A percentile compares a stretch with the other conserved stretches of the same genome.
These are phyloP conservation scores for Scaptomyza tumidula DNA, from an alignment of 2,888 invertebrate genomes.

Conservation along the genomic window DNA sequence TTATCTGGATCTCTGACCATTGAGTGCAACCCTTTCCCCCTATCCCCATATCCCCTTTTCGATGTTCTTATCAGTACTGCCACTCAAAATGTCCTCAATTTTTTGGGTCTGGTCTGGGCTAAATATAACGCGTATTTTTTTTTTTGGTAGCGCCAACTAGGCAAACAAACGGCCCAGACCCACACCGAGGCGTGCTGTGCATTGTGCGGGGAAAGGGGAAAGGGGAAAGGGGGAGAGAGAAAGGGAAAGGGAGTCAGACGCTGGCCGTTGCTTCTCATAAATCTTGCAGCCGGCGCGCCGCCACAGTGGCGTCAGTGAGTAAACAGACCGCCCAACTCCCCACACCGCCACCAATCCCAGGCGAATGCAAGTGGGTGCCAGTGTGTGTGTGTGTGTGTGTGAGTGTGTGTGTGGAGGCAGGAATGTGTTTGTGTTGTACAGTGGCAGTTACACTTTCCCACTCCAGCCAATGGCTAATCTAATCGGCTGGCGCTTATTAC, in stretches of 20 bases:
- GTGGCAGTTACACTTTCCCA: constrained; percentile 20
- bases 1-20: constrained; percentile 56
- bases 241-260: not conserved
- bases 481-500: constrained; percentile 78
- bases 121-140: constrained; percentile 36
- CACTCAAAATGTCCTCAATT: constrained; percentile 79
- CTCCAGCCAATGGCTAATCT: constrained; percentile 57
- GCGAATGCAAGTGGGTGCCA: constrained; percentile 39
- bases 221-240: not conserved
- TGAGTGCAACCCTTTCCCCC: constrained; percentile 31
- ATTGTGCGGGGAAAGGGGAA: not conserved
- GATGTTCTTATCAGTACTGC: constrained; percentile 61
- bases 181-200: constrained; percentile 7
- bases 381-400: constrained; percentile 11
- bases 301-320: constrained; percentile 82
- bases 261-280: constrained; percentile 72
- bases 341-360: not conserved
- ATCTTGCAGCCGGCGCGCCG: constrained; percentile 79
- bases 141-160: constrained; percentile 66
- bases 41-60: not conserved
- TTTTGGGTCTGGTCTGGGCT: constrained; percentile 35
- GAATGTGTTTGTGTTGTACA: constrained; percentile 1
- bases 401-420: constrained; percentile 6
- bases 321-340: constrained; percentile 62
- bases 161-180: constrained; percentile 54